Conservation (phyloP, 2,113 vertebrate species). For the Triplophysa siluroides region DNA sequence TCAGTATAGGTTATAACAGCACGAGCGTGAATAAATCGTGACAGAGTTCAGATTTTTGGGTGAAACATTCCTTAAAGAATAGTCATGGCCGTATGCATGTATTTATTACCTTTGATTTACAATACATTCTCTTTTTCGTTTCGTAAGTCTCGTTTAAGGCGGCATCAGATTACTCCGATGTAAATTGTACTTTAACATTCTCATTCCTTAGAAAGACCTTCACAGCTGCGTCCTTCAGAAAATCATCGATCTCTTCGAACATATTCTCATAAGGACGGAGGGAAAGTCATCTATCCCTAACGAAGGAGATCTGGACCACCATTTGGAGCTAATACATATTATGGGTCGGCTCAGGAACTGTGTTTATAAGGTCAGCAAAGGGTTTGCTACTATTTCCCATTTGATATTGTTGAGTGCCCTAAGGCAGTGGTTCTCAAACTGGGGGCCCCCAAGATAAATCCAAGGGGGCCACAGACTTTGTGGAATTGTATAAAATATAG, state of each 20-base stretch:
- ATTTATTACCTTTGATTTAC: background rate
- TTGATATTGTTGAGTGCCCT: background rate
- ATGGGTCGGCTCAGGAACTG: constrained; percentile 41
- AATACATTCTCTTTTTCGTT: too few species aligned
- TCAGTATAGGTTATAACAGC: too few species aligned
- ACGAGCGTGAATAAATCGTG: too few species aligned
- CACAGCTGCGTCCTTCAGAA: constrained; percentile 44
- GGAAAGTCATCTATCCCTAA: background rate
- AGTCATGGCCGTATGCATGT: too few species aligned
- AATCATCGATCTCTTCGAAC: constrained; percentile 37
- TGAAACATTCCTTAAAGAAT: too few species aligned
- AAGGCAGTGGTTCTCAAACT: too few species aligned
- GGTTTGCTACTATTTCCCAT: background rate
- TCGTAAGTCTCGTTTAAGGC: too few species aligned
- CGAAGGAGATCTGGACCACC: background rate
- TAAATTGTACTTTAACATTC: background rate
- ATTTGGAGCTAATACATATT: constrained; percentile 31
- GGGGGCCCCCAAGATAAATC: too few species aligned
- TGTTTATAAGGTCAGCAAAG: constrained; percentile 33
- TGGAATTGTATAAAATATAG: too few species aligned
- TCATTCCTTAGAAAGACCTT: constrained; percentile 38
- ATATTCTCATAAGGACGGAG: constrained; percentile 5
- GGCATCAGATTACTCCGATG: background rate
- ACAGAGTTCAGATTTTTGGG: too few species aligned
- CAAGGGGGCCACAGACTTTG: too few species aligned